Base-by-base conservation (phyloP, 2,888 invertebrate species). In the Aethes cnicana region DNA sequence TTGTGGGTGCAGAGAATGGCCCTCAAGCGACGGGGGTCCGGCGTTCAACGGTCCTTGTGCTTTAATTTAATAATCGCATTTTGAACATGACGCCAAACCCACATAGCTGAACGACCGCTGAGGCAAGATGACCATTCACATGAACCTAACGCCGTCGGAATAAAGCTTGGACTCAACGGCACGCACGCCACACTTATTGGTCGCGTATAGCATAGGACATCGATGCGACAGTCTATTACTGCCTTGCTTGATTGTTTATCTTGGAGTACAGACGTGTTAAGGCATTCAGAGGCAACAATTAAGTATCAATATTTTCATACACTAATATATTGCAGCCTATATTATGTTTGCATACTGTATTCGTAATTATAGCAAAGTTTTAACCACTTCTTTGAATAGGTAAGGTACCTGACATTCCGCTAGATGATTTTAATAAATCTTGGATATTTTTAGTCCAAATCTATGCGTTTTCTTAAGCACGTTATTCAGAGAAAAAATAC, bases 21-120 rank as follows among this genome's bases (percentile, higher is more conserved):
- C 56, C 61, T 52, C 48, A 42, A 70, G 37, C 81, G 55, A 74
- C 79, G 63, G 82, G 84, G 78, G 73, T 67, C 68, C 70, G 46
- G 57, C 64, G 68, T 62, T 73, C 69, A 68, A 59, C 61, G 66
- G 68, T 68, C 68, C 73, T 64, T 62, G 55, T 69, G 67, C 64
- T 72, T 78, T 78, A 78, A 79, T 82, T 84, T 76, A 83, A 81
- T 84, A 82, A 84, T 81, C 80, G 75, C 74, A 60, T 71, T 74
- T 68, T 66, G 66, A 71, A 68, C 59, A 58, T 53, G 44, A 64
- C 59, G 61, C 54, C 42, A 61, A 64, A 52, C 52, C 52, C 52
- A 52, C 52, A 52, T 52, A 52, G 44, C 52, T 52, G 37, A 17
- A 23, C 32, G 25, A 36, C 25, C 17, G 14, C 6, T 20, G 26